Conservation (phyloP, 2,113 vertebrate genomes). For the Chunga burmeisteri region DNA sequence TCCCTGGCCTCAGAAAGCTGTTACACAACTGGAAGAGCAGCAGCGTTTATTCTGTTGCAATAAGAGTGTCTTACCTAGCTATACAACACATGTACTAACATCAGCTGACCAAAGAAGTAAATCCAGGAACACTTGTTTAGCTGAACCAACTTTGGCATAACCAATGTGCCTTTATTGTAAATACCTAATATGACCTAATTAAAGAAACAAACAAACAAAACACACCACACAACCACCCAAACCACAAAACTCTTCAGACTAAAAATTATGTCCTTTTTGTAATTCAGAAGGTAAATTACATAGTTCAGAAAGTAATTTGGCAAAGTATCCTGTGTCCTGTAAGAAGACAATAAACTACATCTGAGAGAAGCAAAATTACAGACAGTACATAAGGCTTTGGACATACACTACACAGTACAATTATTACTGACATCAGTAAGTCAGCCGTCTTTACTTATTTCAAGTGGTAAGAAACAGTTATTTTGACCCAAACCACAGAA, state of each 20-base stretch:
- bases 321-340: background rate
- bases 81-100: background rate
- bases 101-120: background rate
- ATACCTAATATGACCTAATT: background rate
- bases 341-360: background rate
- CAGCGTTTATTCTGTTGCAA: background rate
- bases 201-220: background rate
- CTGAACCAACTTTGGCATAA: background rate
- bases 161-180: background rate
- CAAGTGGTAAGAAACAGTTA: background rate
- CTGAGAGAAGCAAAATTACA: background rate
- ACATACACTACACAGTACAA: background rate
- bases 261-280: background rate
- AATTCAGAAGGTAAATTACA: background rate
- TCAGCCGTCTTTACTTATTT: background rate
- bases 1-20: background rate
- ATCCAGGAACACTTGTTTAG: background rate
- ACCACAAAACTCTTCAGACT: background rate
- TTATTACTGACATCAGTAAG: background rate
- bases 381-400: background rate
- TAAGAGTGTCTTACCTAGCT: background rate
- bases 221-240: background rate
- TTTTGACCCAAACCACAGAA: background rate
- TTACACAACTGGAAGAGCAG: background rate
- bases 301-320: background rate